Evolutionary conservation across 1,140 invertebrate species (phyloP), one percentile per base, ranked within the genome.

Genomic region (Drosophila aff.): DNA sequence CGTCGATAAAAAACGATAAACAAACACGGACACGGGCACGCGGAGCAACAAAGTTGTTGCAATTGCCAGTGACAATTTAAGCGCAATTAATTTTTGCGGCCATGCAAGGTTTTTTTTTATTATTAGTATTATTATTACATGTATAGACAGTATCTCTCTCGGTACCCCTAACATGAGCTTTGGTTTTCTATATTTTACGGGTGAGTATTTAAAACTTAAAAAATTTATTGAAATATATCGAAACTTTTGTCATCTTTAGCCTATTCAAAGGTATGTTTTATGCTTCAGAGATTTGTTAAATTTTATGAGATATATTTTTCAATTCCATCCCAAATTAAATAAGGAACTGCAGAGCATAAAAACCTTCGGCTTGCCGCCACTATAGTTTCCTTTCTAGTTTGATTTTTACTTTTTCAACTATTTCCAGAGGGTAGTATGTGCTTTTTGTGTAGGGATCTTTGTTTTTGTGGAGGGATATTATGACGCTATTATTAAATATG

Each of bases 401-500:
- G 6, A 18, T 38, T 53, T 65, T 31, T 16, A 11, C 2, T 5
- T 21, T 53, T 53, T 23, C n/a, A 63, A 38, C 33, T 40, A 18
- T 64, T 49, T 6, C 40, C 5, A n/a, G 33, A n/a, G 33, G 6
- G 43, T 36, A 13, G 36, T 62, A 44, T 23, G 5, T 23, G 44
- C n/a, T 58, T 61, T 61, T 40, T 15, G 47, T 26, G 16, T 28
- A 58, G 33, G 64, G 36, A 62, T 65, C 46, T n/a, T 44, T 41
- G 41, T 23, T 55, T 55, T 38, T 55, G 33, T 38, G 8, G 21
- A 38, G 75, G 71, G 47, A 89, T 89, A 81, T 81, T 80, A 89
- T 87, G 83, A 63, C 64, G 65, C 65, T 81, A 79, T 81, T 89
- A 86, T 86, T 86, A 86, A 90, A 89, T 84, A 84, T 84, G 87